Evolutionary conservation across 2,888 invertebrate genomes (phyloP), one percentile per base, ranked within the genome.

Genomic region (Erpobdella octoculata): DNA sequence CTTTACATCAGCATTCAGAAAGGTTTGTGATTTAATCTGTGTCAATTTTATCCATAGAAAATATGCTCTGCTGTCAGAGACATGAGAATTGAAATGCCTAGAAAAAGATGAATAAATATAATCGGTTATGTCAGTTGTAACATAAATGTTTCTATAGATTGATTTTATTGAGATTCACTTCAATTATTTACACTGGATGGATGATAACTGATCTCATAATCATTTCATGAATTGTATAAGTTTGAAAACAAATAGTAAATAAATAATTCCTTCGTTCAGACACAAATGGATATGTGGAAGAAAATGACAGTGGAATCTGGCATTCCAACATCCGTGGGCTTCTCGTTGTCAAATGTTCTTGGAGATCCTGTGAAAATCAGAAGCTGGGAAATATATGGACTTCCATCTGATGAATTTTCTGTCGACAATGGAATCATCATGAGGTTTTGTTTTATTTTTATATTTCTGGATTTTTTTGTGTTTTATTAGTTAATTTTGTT

Each of bases 331-430:
- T 82, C 82, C 4, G 78, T 78, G 33, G 67, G 75, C 18, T 83
- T 82, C 76, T 81, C 81, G 4, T 77, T 83, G 61, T 77, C 79
- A 28, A 76, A 73, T 36, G 82, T 81, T 2, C 78, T 83, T 2
- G 82, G 83, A 6, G 81, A 83, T 61, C 81, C 81, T 2, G 83
- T 82, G 68, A 80, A 79, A 72, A 81, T 83, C 58, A 73, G 82
- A 59, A 82, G 82, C 68, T 83, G 85, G 85, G 84, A 83, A 75
- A 84, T 84, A 71, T 78, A 80, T 72, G 85, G 84, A 28, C 78
- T 85, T n/a, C 84, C 84, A 18, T 82, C 83, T 25, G 84, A 85
- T 76, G 79, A 76, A 70, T 85, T 85, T 80, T 84, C 84, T 21
- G 77, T 84, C 2, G 84, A 85, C 73, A 85, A 85, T 75, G 84